Percentiles rank a stretch among this genome's conserved stretches.
phyloP scores from a whole-genome alignment of 1,140 invertebrate genomes.

The Drosophila busckii region DNA sequence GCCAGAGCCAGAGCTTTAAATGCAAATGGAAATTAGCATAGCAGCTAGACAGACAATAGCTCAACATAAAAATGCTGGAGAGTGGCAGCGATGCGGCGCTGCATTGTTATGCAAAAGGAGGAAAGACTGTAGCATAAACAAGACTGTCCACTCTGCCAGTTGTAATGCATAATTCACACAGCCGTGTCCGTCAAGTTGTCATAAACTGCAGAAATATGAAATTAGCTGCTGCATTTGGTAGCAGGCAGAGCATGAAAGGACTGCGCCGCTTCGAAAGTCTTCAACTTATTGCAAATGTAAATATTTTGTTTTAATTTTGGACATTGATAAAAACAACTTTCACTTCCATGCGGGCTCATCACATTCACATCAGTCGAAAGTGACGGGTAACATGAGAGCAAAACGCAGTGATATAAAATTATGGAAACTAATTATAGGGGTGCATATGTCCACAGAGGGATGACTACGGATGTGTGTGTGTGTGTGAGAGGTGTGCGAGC shows the following conservation, averaged over 20 bases:
- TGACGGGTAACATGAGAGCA: conserved; percentile 45
- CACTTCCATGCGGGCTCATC: conserved; percentile 48
- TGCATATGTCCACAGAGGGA: conserved; percentile 5
- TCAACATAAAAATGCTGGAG: conserved; percentile 45
- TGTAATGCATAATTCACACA: conserved; percentile 67
- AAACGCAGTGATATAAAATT: conserved; percentile 68
- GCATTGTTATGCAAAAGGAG: conserved; percentile 65
- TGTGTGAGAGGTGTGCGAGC: conserved; percentile 21
- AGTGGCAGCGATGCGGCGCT: conserved; percentile 5
- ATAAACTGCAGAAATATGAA: conserved; percentile 50
- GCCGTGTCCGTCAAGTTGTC: conserved; percentile 69
- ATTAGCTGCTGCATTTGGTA: conserved; percentile 34
- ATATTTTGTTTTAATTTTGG: conserved; percentile 71
- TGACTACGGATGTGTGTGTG: background rate
- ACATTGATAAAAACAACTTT: conserved; percentile 48
- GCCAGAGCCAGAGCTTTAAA: conserved; percentile 44
- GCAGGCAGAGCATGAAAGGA: conserved; percentile 12
- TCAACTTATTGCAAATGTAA: conserved; percentile 69
- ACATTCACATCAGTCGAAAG: background rate
- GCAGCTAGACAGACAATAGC: conserved; percentile 52
- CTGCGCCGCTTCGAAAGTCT: conserved; percentile 8
- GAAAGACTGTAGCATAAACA: conserved; percentile 41
- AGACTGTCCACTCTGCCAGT: too few relatives aligned
- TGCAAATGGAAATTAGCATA: conserved; percentile 69
- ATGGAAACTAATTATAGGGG: conserved; percentile 72